Evolutionary conservation across 1,140 invertebrate species (phyloP).

Genomic region (Brachionus manjavacas): DNA sequence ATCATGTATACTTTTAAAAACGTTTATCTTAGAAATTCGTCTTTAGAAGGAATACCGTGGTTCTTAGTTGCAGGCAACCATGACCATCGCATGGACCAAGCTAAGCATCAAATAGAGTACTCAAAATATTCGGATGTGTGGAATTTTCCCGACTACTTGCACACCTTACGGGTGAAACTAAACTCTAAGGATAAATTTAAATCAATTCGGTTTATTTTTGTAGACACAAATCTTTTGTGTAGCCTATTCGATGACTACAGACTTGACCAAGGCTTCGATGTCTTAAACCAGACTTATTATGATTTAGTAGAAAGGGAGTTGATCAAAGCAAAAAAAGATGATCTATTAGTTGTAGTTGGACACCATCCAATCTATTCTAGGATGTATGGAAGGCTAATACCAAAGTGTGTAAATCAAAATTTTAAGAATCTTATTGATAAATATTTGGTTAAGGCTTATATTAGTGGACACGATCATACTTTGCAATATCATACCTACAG

Average conservation of each 20-base stretch:
- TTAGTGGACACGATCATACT: constrained; percentile 7
- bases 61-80: constrained; percentile 41
- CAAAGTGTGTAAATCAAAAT: neutral
- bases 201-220: neutral
- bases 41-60: constrained; percentile 7
- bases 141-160: constrained; percentile 21
- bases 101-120: constrained; percentile 39
- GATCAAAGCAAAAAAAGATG: neutral
- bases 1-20: constrained; percentile 34
- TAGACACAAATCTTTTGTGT: neutral
- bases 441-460: neutral
- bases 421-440: neutral
- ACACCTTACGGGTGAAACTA: neutral
- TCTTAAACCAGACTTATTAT: neutral
- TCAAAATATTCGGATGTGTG: neutral
- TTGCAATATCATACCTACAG: neutral
- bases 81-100: neutral
- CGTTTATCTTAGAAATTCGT: constrained; percentile 15
- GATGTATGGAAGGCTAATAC: neutral
- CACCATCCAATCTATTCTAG: neutral
- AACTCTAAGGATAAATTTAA: neutral
- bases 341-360: neutral
- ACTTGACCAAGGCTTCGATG: neutral
- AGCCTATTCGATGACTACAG: neutral
- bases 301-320: neutral